phyloP scores from a whole-genome alignment of 2,797 vertebrate genomes.

The Thunnus albacares region DNA sequence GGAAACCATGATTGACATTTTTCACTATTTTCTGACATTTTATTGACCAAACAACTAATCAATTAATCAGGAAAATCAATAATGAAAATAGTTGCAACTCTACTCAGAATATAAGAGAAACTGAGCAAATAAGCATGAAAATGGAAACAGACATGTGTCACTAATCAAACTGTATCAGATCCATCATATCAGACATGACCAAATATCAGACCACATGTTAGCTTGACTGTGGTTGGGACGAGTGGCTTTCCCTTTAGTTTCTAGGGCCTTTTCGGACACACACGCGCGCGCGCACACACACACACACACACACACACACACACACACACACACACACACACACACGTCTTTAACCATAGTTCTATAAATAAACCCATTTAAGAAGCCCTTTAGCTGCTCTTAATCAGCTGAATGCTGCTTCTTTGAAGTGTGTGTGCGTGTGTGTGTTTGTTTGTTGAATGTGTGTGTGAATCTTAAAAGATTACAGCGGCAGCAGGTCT shows the following conservation, averaged over 20 bases:
- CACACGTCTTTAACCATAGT: background rate
- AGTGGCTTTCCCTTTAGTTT: background rate
- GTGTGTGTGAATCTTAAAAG: conserved; percentile 43
- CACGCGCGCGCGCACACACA: background rate
- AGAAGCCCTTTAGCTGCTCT: conserved; percentile 34
- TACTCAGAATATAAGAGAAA: too few species aligned
- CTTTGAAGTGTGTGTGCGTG: conserved; percentile 54
- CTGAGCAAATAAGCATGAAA: too few species aligned
- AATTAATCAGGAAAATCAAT: too few species aligned
- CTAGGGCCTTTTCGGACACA: background rate
- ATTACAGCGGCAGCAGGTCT: conserved; percentile 72
- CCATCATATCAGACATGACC: too few species aligned
- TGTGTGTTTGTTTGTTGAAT: conserved; percentile 29
- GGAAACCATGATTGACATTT: too few species aligned
- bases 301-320: background rate
- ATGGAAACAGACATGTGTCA: too few species aligned
- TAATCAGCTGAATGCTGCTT: conserved; percentile 3
- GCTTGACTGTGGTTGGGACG: background rate
- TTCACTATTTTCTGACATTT: too few species aligned
- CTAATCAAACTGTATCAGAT: too few species aligned
- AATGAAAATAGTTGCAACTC: too few species aligned
- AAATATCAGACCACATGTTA: too few species aligned
- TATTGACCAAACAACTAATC: too few species aligned
- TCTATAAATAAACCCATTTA: conserved; percentile 39
- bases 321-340: background rate